These are phyloP conservation scores for Idaea dimidiata DNA, from an alignment of 2,888 invertebrate genomes.

Conservation along the genomic window DNA sequence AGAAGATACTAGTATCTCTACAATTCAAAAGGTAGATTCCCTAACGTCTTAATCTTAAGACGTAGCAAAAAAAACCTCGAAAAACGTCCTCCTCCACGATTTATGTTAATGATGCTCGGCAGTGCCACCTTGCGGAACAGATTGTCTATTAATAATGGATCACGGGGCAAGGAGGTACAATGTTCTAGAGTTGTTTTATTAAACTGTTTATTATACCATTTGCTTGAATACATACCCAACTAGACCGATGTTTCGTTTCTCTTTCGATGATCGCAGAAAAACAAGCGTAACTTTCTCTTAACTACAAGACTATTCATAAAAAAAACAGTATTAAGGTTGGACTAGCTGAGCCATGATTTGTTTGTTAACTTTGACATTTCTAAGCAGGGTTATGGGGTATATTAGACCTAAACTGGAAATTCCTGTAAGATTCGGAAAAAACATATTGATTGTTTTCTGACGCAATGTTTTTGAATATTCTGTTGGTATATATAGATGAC, in stretches of 20 bases:
- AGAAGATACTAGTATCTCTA: neutral
- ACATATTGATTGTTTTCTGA: too few species aligned
- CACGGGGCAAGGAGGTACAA: conserved; percentile 15
- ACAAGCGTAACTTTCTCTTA: too few species aligned
- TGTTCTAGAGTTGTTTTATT: neutral
- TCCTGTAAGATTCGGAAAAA: too few species aligned
- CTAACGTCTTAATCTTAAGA: neutral
- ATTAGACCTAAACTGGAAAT: too few species aligned
- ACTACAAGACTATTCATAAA: too few species aligned
- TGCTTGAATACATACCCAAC: neutral
- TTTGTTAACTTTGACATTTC: too few species aligned
- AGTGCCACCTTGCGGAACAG: conserved; percentile 50
- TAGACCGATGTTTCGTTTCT: neutral
- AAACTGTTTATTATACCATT: neutral
- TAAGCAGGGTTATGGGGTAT: too few species aligned
- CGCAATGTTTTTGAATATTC: too few species aligned
- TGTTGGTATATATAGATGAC: too few species aligned
- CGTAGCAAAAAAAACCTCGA: conserved; percentile 32
- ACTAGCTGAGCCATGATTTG: too few species aligned
- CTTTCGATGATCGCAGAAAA: neutral
- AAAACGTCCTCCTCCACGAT: conserved; percentile 39
- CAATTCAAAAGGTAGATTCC: neutral
- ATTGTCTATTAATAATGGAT: conserved; percentile 60
- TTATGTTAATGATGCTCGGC: conserved; percentile 55
- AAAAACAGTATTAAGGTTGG: too few species aligned